Conservation (phyloP, 1,140 invertebrate genomes). For the Megalonaias nervosa region DNA sequence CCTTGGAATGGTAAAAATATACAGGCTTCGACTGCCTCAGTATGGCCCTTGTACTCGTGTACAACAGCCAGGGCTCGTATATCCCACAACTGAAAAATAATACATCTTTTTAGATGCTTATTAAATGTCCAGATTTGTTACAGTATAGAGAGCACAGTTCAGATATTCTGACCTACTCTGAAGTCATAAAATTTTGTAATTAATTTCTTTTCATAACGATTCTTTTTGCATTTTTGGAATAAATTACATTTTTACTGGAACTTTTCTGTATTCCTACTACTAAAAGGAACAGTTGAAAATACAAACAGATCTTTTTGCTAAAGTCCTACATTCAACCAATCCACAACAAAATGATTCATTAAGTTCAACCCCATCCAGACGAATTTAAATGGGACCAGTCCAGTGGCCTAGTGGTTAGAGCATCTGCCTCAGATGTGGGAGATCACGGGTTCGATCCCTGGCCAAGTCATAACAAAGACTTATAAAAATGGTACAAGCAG, state of each 20-base stretch:
- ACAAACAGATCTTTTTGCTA: no score
- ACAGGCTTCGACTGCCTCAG: conserved; percentile 62
- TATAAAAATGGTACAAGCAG: no score
- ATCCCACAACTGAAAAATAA: conserved; percentile 63
- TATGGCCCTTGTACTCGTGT: conserved; percentile 64
- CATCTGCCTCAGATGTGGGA: no score
- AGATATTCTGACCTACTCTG: not conserved
- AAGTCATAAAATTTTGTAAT: not conserved
- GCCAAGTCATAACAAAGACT: no score
- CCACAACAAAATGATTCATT: no score
- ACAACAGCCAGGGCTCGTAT: conserved; percentile 46
- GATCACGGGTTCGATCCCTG: no score
- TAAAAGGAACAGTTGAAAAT: not conserved
- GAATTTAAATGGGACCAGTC: no score
- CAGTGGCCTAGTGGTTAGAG: no score
- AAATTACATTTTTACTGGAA: not conserved
- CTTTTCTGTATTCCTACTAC: not conserved
- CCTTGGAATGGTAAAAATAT: conserved; percentile 57
- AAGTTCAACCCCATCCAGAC: no score
- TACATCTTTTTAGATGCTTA: not conserved
- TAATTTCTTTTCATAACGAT: no score
- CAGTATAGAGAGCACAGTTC: not conserved
- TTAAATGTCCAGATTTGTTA: not conserved
- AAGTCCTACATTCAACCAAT: no score
- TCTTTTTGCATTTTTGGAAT: not conserved